Percentiles rank a stretch among this genome's conserved stretches.
Conservation (phyloP, 2,888 invertebrate species). For the Sipha maydis region DNA sequence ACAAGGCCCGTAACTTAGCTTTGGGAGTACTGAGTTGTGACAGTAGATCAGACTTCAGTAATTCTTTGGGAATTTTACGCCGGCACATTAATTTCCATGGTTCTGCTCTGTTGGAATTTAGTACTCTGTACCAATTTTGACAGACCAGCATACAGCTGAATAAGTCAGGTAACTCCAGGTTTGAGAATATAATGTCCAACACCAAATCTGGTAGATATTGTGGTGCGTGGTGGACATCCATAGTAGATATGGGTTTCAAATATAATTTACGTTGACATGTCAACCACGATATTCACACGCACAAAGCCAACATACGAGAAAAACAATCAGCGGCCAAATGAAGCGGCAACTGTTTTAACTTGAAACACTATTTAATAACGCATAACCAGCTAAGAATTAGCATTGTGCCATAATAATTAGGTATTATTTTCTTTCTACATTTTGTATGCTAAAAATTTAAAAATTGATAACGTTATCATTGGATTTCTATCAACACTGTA, state of each 20-base stretch:
- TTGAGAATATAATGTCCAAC: slow-evolving; percentile 91
- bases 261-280: not conserved
- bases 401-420: not conserved
- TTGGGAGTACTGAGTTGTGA: slow-evolving; percentile 90
- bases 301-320: not conserved
- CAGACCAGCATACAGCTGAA: slow-evolving; percentile 91
- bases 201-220: slow-evolving; percentile 82
- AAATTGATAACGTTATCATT: slow-evolving; percentile 36
- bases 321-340: not conserved
- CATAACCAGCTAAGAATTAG: not conserved
- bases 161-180: slow-evolving; percentile 86
- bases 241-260: not conserved
- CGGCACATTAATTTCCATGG: slow-evolving; percentile 93
- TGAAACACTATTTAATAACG: not conserved
- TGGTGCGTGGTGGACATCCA: slow-evolving; percentile 66
- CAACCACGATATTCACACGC: not conserved
- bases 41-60: slow-evolving; percentile 89
- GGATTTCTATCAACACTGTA: not conserved
- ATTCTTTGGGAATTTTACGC: slow-evolving; percentile 85
- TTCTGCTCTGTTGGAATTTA: slow-evolving; percentile 93
- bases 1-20: slow-evolving; percentile 91
- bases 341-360: not conserved
- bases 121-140: slow-evolving; percentile 89
- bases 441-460: not conserved
- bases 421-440: not conserved